These are phyloP conservation scores for Meteorus colon DNA, from an alignment of 2,888 invertebrate genomes.

Conservation along the genomic window DNA sequence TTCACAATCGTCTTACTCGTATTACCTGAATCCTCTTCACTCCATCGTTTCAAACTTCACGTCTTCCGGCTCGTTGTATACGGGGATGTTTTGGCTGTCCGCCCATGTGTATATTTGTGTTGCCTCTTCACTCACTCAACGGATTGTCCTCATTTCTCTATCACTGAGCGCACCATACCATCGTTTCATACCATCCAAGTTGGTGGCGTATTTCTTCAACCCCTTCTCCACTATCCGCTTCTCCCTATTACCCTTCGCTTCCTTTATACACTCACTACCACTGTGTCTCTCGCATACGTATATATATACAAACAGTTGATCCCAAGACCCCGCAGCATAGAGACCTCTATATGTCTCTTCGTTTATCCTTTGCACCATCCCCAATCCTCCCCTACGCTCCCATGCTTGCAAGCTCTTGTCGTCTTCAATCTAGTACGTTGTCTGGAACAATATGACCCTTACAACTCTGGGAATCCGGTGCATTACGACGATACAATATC, in stretches of 20 bases:
- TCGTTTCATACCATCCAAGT: constrained; percentile 15
- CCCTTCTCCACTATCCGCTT: constrained; percentile 13
- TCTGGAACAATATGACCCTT: constrained; percentile 48
- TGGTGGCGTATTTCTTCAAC: constrained; percentile 20
- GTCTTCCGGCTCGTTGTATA: neutral
- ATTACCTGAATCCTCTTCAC: constrained; percentile 25
- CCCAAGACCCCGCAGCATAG: neutral
- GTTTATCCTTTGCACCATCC: constrained; percentile 22
- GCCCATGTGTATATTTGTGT: constrained; percentile 12
- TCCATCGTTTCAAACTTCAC: neutral
- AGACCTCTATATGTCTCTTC: constrained; percentile 4
- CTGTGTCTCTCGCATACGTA: neutral
- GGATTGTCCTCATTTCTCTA: neutral
- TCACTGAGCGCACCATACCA: neutral
- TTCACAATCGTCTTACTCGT: constrained; percentile 1
- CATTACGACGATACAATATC: constrained; percentile 40
- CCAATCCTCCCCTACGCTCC: constrained; percentile 46
- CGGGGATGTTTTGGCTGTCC: neutral
- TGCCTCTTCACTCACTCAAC: neutral
- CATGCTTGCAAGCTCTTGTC: constrained; percentile 37
- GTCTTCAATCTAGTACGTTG: constrained; percentile 52
- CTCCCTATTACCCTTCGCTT: neutral
- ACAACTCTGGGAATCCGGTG: constrained; percentile 40
- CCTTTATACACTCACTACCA: neutral
- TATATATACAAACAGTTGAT: neutral